Percentiles rank a stretch among this genome's conserved stretches.
Conservation (phyloP, 2,113 vertebrate species). For the Leucopternis melanops region DNA sequence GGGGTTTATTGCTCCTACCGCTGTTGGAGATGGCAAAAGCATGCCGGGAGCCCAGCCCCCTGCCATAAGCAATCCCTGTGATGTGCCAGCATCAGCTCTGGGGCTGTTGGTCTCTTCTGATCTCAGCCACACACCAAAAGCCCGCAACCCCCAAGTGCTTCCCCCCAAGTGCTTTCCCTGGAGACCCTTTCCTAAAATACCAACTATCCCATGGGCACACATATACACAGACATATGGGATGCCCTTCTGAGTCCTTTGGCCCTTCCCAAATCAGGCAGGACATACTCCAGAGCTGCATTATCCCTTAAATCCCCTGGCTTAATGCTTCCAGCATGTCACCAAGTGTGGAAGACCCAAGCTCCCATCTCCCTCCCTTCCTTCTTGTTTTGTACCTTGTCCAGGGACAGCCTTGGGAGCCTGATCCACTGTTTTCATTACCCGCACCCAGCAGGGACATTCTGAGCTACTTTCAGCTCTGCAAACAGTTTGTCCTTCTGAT, state of each 20-base stretch:
- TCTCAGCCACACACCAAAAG: not conserved
- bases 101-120: not conserved
- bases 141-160: not conserved
- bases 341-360: not conserved
- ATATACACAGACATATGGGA: not conserved
- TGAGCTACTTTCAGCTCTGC: not conserved
- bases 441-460: not conserved
- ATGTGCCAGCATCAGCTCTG: not conserved
- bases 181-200: not conserved
- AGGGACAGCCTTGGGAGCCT: not conserved
- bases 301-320: not conserved
- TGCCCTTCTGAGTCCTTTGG: not conserved
- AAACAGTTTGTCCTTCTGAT: not conserved
- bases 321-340: not conserved
- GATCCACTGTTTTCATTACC: fast-evolving
- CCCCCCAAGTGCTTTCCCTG: not conserved
- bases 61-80: not conserved
- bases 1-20: not conserved
- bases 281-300: not conserved
- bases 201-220: not conserved
- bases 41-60: not conserved
- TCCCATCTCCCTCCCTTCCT: not conserved
- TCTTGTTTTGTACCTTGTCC: not conserved
- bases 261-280: not conserved
- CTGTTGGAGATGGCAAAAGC: not conserved